Evolutionary conservation across 2,113 vertebrate species (phyloP).

Genomic region (Herpetotheres cachinnans): DNA sequence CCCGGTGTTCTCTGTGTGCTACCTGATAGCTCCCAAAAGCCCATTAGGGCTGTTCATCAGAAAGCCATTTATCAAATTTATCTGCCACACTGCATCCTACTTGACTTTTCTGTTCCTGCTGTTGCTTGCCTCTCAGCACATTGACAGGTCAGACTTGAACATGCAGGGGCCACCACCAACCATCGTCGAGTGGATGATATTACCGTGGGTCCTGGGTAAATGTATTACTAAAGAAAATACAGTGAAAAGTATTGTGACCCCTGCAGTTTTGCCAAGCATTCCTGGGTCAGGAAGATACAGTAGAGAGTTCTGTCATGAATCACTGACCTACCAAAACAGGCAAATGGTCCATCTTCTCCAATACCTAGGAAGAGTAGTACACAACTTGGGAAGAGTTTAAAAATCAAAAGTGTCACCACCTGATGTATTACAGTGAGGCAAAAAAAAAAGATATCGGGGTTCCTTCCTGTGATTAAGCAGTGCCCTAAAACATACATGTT

Average conservation of each 20-base stretch:
- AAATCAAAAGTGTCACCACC: neutral
- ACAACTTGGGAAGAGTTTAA: neutral
- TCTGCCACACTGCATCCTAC: slow-evolving; percentile 98
- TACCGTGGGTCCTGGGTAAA: slow-evolving; percentile 98
- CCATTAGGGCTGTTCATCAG: slow-evolving; percentile 91
- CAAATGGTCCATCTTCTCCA: neutral
- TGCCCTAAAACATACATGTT: neutral
- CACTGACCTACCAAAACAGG: neutral
- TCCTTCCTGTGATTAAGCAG: neutral
- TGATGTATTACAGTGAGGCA: neutral
- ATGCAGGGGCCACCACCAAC: slow-evolving; percentile 89
- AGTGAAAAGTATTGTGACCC: slow-evolving; percentile 35
- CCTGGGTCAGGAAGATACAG: neutral
- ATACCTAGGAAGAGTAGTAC: neutral
- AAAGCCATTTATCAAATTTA: slow-evolving; percentile 99
- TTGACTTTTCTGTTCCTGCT: slow-evolving; percentile 96
- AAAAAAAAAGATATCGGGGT: neutral
- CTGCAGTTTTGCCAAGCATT: neutral
- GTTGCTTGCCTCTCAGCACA: slow-evolving; percentile 92
- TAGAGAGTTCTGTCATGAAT: neutral
- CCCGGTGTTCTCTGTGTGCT: slow-evolving; percentile 89
- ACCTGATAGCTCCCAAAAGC: slow-evolving; percentile 92
- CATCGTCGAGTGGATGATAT: slow-evolving; percentile 96
- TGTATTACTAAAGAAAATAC: slow-evolving; percentile 80
- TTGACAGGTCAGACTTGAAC: slow-evolving; percentile 77